Percentiles rank a stretch among this genome's conserved stretches.
Conservation (phyloP, 2,797 vertebrate genomes). For the Myripristis murdjan region DNA sequence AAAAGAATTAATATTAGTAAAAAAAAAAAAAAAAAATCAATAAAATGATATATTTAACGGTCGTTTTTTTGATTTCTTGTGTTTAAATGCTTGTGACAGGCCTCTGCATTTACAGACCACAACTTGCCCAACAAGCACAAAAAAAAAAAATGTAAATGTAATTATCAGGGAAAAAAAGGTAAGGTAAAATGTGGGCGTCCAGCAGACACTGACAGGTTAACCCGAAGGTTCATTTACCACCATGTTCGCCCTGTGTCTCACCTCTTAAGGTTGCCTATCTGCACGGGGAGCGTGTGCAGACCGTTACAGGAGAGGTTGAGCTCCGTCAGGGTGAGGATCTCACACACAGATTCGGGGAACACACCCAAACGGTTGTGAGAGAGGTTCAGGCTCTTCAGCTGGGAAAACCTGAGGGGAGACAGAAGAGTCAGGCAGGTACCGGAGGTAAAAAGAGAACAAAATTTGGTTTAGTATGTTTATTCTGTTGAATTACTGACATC, state of each 20-base stretch:
- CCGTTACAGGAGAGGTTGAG: slow-evolving; percentile 96
- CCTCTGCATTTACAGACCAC: no score
- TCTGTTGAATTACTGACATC: neutral
- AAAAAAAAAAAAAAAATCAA: no score
- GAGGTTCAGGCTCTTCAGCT: slow-evolving; percentile 95
- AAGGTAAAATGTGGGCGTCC: no score
- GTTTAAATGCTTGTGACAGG: no score
- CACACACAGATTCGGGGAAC: slow-evolving; percentile 93
- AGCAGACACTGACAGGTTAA: no score
- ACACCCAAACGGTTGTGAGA: slow-evolving; percentile 94
- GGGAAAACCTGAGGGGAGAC: slow-evolving; percentile 89
- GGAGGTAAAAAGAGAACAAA: neutral
- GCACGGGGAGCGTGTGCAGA: slow-evolving; percentile 86
- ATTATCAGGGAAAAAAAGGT: no score
- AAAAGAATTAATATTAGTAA: no score
- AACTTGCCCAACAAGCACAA: no score
- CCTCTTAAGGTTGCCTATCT: slow-evolving; percentile 92
- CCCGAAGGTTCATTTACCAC: no score
- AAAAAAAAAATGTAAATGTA: no score
- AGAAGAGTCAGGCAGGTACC: slow-evolving; percentile 2
- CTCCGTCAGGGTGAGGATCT: slow-evolving; percentile 93
- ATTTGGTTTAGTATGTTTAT: neutral
- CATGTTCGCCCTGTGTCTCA: slow-evolving; percentile 65
- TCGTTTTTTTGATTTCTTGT: no score
- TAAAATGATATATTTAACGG: no score